Conservation (phyloP, 2,888 invertebrate species). For the Caenorhabditis sp. region DNA sequence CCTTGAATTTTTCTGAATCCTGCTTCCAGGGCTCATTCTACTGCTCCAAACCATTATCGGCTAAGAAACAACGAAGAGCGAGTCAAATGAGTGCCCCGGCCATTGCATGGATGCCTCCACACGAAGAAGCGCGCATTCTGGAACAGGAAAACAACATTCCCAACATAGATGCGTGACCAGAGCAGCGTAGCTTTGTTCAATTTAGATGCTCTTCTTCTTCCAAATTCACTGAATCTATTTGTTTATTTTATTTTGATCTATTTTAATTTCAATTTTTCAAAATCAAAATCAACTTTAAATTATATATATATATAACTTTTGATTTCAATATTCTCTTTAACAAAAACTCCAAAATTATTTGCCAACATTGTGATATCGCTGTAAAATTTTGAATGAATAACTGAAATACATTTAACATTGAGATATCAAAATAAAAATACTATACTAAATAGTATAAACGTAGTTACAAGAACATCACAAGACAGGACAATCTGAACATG, state of each 20-base stretch:
- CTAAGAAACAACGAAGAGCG: constrained; percentile 59
- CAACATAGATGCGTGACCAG: constrained; percentile 46
- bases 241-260: background rate
- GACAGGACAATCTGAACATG: constrained; percentile 3
- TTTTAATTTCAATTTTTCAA: too few relatives aligned
- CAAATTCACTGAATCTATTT: background rate
- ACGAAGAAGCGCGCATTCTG: constrained; percentile 59
- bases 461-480: too few relatives aligned
- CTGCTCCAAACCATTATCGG: constrained; percentile 67
- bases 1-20: too few relatives aligned
- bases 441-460: too few relatives aligned
- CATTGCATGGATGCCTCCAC: constrained; percentile 66
- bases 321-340: too few relatives aligned
- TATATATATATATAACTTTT: too few relatives aligned
- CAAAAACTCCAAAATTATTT: background rate
- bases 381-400: too few relatives aligned
- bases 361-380: constrained; percentile 33
- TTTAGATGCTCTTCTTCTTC: background rate
- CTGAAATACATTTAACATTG: too few relatives aligned
- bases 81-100: constrained; percentile 72
- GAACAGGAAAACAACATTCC: constrained; percentile 46
- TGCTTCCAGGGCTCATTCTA: constrained; percentile 72
- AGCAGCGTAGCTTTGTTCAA: too few relatives aligned
- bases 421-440: too few relatives aligned
- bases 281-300: too few relatives aligned